These are phyloP conservation scores for Murina feae DNA, from an alignment of 2,113 vertebrate species.

Conservation along the genomic window DNA sequence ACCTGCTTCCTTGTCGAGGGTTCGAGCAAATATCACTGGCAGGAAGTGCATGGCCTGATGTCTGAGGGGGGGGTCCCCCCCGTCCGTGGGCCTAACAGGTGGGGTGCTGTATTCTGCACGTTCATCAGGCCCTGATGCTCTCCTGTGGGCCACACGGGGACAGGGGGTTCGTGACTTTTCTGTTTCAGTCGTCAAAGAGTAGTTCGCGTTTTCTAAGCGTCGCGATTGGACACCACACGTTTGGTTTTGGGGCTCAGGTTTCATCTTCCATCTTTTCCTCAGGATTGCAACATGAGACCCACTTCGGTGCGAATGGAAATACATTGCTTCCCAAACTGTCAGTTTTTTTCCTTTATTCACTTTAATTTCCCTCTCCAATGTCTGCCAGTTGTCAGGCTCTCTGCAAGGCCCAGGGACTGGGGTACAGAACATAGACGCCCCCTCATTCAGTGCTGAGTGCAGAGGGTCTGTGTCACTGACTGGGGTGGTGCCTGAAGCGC, in stretches of 20 bases:
- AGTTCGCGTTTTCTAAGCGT: neutral
- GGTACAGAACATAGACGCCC: too few relatives aligned
- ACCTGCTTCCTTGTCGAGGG: neutral
- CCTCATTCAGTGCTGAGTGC: neutral
- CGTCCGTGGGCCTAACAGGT: rapidly evolving
- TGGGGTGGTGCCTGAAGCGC: too few relatives aligned
- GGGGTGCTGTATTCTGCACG: neutral
- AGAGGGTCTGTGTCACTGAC: neutral
- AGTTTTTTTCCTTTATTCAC: neutral
- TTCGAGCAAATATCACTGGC: neutral
- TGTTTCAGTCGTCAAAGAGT: neutral
- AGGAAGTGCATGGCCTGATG: neutral
- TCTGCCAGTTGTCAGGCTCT: neutral
- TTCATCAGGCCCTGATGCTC: too few relatives aligned
- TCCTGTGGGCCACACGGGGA: too few relatives aligned
- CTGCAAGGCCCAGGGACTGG: too few relatives aligned
- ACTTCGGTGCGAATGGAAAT: neutral
- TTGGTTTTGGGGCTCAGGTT: neutral
- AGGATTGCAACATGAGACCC: neutral
- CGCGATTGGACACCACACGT: neutral
- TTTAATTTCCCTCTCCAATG: neutral
- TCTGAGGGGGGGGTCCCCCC: neutral
- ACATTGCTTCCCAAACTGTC: too few relatives aligned
- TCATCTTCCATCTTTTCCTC: neutral
- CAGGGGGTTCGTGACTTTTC: neutral